Conservation (phyloP, 2,797 vertebrate species). For the Anguilla megastoma region DNA sequence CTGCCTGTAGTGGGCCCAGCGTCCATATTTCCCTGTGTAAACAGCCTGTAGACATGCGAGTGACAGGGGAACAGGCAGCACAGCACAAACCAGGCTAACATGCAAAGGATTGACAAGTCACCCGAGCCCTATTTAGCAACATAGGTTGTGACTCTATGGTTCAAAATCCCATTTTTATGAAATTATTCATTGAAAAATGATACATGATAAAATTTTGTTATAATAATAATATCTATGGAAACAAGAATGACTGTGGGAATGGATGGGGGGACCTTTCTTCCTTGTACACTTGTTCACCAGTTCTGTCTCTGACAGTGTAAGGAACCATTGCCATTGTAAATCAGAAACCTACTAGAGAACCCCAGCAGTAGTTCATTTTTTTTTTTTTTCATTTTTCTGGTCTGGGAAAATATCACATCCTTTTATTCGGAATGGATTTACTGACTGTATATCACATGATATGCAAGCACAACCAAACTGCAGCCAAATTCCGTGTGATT, state of each 20-base stretch:
- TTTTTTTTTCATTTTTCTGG: not conserved
- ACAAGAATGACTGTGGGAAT: not conserved
- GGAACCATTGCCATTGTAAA: not conserved
- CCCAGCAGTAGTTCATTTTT: not conserved
- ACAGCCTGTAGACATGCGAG: not conserved
- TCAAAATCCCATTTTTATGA: not conserved
- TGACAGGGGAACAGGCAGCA: not conserved
- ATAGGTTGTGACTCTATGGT: not conserved
- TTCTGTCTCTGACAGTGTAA: not conserved
- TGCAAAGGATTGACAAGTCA: not conserved
- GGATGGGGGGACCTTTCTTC: not conserved
- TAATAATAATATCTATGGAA: not conserved
- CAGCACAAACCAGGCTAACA: not conserved
- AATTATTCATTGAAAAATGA: not conserved
- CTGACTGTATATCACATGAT: not conserved
- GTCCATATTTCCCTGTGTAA: not conserved
- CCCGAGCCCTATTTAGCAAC: not conserved
- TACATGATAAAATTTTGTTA: not conserved
- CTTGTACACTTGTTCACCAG: not conserved
- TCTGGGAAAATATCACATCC: not conserved
- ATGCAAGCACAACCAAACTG: not conserved
- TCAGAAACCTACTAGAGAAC: not conserved
- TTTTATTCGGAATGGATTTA: not conserved
- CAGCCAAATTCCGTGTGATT: not conserved
- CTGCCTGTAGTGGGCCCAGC: not conserved